Percentiles rank a stretch among this genome's conserved stretches.
Evolutionary conservation across 1,140 invertebrate genomes (phyloP).

Genomic region (Adelges cooleyi): DNA sequence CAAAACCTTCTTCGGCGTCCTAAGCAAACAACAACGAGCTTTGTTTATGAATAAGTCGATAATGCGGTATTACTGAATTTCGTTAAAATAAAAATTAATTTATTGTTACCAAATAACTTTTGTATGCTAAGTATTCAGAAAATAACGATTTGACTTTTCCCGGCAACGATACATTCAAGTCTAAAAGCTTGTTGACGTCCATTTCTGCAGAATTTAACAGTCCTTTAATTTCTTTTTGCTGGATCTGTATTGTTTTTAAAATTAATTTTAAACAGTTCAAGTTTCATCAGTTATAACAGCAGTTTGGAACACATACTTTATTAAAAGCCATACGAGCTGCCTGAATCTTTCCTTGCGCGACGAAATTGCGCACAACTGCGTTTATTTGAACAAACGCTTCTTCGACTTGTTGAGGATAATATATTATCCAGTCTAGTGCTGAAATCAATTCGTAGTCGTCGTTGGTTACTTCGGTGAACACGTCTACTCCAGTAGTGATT

Average conservation of each 20-base stretch:
- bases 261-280: too few species aligned
- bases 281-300: constrained; percentile 28
- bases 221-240: background rate
- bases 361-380: constrained; percentile 73
- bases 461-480: constrained; percentile 39
- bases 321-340: constrained; percentile 56
- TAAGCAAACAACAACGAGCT: constrained; percentile 33
- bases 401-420: constrained; percentile 61
- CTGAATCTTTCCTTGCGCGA: constrained; percentile 52
- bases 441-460: constrained; percentile 64
- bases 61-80: too few species aligned
- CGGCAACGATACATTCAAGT: background rate
- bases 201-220: background rate
- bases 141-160: constrained; percentile 36
- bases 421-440: constrained; percentile 76
- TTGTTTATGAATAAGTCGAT: background rate
- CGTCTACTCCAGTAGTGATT: background rate
- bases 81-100: background rate
- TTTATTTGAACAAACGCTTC: constrained; percentile 78
- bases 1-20: constrained; percentile 75
- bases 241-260: too few species aligned
- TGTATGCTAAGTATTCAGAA: constrained; percentile 64
- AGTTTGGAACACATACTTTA: constrained; percentile 42
- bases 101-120: constrained; percentile 49
- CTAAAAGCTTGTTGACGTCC: background rate